Base-by-base conservation (phyloP, 2,113 vertebrate species). In the Poeciliopsis occidentalis region DNA sequence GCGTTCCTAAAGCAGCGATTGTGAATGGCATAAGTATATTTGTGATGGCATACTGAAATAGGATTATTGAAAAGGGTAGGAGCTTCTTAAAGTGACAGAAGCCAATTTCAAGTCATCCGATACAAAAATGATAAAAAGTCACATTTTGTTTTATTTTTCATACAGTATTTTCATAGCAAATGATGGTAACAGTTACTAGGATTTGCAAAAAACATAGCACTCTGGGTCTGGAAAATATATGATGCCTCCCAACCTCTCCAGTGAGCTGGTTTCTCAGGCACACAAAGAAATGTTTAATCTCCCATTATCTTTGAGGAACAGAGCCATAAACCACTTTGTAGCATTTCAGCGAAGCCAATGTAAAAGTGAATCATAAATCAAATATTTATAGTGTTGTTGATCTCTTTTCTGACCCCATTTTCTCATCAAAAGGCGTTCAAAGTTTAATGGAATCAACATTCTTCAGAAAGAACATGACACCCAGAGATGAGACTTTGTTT, bases 361-460 rank as follows among this genome's bases (percentile, higher is more conserved):
- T 71, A 67, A 84, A 87, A 82, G 72, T 64, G 78, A 87, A 76
- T 84, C 39, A 81, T 54, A 73, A 73, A 75, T 89, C 34, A 89
- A 86, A 92, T 7, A 47, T 92, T 92, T 82, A 89, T 80, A 70
- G 60, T 70, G 60, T 85, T 87, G 68, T 79, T 82, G 87, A 84
- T 84, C 65, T 60, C 41, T 73, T 61, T 39, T 76, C 80, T 67
- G 61, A 64, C 60, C 44, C 4, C 60, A 24, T 67, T 81, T 75
- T 79, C 27, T 30, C 41, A 30, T 68, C 24, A 73, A 57, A 75
- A 67, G 69, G 75, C 19, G 54, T 7, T 60, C 63, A n/a, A 68
- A 22, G 12, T 64, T 60, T 60, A 44, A 54, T 12, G 12, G 63
- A 70, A 64, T 65, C 60, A 78, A 61, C 65, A 66, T 27, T 8